Evolutionary conservation across 92 coral and sea anemone species (phyloP).

Genomic region (Parazoanthus swiftii): DNA sequence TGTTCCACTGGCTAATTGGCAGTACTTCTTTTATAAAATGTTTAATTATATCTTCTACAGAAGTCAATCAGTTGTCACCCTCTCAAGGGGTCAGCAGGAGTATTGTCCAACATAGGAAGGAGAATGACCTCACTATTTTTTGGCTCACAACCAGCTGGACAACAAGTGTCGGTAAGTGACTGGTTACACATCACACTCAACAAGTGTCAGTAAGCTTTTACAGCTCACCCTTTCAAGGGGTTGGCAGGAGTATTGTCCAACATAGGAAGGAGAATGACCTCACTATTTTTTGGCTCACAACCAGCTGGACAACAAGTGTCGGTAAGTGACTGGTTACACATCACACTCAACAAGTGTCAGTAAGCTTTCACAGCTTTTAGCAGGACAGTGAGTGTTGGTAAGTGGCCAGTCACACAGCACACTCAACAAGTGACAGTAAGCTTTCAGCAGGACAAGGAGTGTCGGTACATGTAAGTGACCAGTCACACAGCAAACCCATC

Average conservation of each 20-base stretch:
- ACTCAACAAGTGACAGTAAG: not conserved
- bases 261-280: conserved; percentile 82
- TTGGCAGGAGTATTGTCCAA: conserved; percentile 83
- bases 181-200: not conserved
- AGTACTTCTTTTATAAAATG: not conserved
- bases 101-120: conserved; percentile 79
- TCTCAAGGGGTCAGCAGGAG: conserved; percentile 79
- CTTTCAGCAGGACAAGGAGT: no score
- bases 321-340: conserved; percentile 28
- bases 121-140: conserved; percentile 85
- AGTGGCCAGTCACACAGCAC: conserved; percentile 30
- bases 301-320: not conserved
- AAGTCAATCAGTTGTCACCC: conserved; percentile 73
- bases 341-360: not conserved
- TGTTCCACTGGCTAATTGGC: not conserved
- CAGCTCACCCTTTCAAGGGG: conserved; percentile 61
- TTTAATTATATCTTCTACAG: conserved; percentile 33
- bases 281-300: conserved; percentile 85
- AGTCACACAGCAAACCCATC: not conserved
- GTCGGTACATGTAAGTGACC: conserved; percentile 42
- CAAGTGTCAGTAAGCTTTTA: not conserved
- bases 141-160: conserved; percentile 75
- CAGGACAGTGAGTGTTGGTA: no score
- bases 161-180: conserved; percentile 65
- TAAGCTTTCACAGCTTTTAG: no score